Percentiles rank a stretch among this genome's conserved stretches.
phyloP scores from a whole-genome alignment of 2,113 vertebrate species.

The Upupa epops region DNA sequence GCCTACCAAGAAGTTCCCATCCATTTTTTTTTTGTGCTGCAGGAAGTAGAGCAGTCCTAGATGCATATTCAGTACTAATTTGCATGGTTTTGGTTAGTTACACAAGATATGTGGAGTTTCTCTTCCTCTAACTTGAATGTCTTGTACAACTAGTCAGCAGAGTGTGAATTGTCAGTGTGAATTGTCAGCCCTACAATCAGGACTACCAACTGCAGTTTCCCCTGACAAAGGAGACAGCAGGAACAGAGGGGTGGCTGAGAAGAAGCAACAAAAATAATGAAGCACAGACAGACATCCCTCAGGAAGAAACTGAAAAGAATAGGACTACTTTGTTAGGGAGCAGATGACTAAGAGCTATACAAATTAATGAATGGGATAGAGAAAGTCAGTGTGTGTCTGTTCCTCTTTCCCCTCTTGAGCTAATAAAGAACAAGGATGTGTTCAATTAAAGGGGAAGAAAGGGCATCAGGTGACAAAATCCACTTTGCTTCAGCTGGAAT shows the following conservation, averaged over 20 bases:
- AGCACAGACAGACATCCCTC: slow-evolving; percentile 16
- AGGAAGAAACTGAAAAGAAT: slow-evolving; percentile 59
- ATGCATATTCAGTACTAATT: slow-evolving; percentile 70
- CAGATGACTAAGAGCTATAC: slow-evolving; percentile 56
- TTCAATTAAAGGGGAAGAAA: slow-evolving; percentile 44
- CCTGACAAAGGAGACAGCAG: slow-evolving; percentile 51
- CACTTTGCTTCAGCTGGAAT: not conserved
- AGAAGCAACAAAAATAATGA: slow-evolving; percentile 42
- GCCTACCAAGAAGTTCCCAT: not conserved
- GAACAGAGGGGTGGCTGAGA: slow-evolving; percentile 25
- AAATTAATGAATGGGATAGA: slow-evolving; percentile 63
- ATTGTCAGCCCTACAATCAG: slow-evolving; percentile 46
- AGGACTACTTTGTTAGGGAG: slow-evolving; percentile 46
- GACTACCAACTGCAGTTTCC: slow-evolving; percentile 47
- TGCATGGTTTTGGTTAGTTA: slow-evolving; percentile 65
- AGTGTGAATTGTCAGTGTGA: slow-evolving; percentile 57
- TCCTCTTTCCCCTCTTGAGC: slow-evolving; percentile 38
- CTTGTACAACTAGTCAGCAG: slow-evolving; percentile 58
- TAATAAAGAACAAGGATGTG: slow-evolving; percentile 19
- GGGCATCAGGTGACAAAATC: slow-evolving; percentile 11
- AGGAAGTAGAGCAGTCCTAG: slow-evolving; percentile 44
- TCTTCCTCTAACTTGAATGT: slow-evolving; percentile 59
- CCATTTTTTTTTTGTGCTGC: not conserved
- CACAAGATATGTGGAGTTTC: slow-evolving; percentile 61
- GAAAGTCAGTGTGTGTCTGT: not conserved